These are phyloP conservation scores for Acanthoscelides obtectus DNA, from an alignment of 2,888 invertebrate species.

Conservation along the genomic window DNA sequence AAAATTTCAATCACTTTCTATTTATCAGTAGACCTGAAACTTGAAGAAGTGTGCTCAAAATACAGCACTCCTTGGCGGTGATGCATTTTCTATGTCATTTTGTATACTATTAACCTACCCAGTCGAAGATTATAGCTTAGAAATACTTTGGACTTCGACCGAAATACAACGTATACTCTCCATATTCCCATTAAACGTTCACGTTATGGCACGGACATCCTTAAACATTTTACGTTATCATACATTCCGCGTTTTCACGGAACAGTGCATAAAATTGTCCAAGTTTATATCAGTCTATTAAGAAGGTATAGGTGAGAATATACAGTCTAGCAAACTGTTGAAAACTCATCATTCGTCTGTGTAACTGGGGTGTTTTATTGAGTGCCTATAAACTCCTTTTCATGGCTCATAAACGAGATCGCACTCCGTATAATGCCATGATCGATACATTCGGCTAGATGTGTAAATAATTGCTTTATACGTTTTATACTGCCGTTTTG, in stretches of 20 bases:
- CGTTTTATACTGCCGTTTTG: background rate
- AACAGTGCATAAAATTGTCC: background rate
- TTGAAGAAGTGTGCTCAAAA: no score
- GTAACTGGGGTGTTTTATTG: background rate
- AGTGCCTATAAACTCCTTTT: background rate
- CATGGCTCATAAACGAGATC: background rate
- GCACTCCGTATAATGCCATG: background rate
- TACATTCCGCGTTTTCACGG: background rate
- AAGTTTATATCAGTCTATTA: background rate
- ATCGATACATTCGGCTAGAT: background rate
- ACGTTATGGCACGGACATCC: no score
- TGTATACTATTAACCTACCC: no score
- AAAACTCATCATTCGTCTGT: background rate
- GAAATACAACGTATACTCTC: no score
- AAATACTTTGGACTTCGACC: no score
- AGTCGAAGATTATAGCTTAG: no score
- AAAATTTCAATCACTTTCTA: no score
- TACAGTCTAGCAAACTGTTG: background rate
- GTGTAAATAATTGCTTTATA: background rate
- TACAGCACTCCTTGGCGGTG: no score
- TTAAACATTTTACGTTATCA: no score
- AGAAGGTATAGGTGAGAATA: background rate
- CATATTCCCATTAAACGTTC: no score
- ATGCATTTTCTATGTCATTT: no score
- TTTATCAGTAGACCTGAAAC: no score